These are phyloP conservation scores for Melopsittacus undulatus DNA, from an alignment of 2,797 vertebrate genomes.

Conservation along the genomic window DNA sequence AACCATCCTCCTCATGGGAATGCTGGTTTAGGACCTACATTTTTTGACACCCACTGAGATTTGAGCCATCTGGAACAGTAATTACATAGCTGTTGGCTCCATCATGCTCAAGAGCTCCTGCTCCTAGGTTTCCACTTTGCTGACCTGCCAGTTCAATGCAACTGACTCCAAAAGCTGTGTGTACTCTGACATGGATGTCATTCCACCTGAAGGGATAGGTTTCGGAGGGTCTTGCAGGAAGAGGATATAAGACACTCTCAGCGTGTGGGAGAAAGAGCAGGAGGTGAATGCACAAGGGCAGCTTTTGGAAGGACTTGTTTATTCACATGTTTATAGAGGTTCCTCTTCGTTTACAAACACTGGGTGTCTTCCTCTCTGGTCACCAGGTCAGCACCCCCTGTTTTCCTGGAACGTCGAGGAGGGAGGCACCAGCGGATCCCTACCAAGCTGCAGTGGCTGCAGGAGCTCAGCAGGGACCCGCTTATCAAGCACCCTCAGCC, in stretches of 20 bases:
- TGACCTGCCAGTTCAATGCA: background rate
- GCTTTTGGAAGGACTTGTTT: background rate
- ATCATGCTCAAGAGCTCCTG: background rate
- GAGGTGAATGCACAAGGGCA: background rate
- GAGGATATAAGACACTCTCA: fast-evolving
- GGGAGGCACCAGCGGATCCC: background rate
- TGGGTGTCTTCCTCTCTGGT: background rate
- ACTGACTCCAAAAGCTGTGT: background rate
- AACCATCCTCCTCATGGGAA: background rate
- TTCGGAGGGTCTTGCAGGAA: background rate
- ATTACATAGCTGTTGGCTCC: background rate
- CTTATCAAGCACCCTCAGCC: no score
- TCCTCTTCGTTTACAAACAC: background rate
- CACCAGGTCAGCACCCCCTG: background rate
- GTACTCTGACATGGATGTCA: no score
- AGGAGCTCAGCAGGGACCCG: background rate
- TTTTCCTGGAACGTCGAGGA: background rate
- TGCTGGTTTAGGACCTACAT: background rate
- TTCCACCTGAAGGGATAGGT: background rate
- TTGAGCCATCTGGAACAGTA: background rate
- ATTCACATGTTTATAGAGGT: background rate
- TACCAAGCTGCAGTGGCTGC: background rate
- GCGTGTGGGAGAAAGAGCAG: no score
- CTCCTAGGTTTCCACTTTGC: background rate
- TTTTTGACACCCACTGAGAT: background rate